Percentiles rank a stretch among this genome's conserved stretches.
phyloP scores from a whole-genome alignment of 2,797 vertebrate genomes.

The Spinus pinus region DNA sequence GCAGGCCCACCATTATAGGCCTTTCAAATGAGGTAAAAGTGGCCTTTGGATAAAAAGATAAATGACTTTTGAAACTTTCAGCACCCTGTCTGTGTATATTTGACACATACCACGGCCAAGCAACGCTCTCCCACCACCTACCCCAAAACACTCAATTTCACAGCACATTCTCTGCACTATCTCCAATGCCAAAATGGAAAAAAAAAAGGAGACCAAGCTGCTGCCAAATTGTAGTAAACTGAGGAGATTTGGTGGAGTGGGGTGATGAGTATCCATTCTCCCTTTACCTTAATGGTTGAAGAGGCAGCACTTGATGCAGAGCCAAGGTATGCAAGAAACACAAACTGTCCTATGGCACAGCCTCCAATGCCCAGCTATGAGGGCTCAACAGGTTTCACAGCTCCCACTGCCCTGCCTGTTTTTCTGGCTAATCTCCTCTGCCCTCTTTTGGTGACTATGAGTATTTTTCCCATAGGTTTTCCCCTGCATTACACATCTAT shows the following conservation, averaged over 20 bases:
- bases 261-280: background rate
- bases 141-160: background rate
- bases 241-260: background rate
- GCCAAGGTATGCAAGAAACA: background rate
- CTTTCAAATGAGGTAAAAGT: background rate
- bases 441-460: background rate
- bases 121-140: background rate
- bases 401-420: background rate
- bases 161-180: background rate
- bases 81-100: fast-evolving
- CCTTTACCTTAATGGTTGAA: background rate
- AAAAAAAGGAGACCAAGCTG: background rate
- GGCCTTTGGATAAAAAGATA: background rate
- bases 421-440: background rate
- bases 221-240: background rate
- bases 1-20: background rate
- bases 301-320: background rate
- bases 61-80: background rate
- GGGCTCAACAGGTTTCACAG: background rate
- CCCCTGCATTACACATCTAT: background rate
- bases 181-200: background rate
- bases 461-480: background rate
- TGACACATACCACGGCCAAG: background rate
- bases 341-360: background rate
- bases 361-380: background rate